A percentile compares a stretch with the other conserved stretches of the same genome.
Evolutionary conservation across 2,113 vertebrate genomes (phyloP).

Genomic region (Otus sunia): DNA sequence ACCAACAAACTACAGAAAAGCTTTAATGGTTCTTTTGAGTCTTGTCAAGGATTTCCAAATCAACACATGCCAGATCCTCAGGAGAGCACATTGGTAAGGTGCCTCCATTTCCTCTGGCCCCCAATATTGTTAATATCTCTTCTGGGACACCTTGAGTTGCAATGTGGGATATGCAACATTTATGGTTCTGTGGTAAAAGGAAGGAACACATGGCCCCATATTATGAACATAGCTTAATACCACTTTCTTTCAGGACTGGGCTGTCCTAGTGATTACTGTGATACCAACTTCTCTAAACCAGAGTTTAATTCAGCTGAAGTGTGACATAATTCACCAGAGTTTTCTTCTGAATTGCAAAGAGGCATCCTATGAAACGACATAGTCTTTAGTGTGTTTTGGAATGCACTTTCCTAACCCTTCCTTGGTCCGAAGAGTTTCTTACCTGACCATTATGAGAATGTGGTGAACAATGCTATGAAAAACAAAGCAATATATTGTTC

Average conservation of each 20-base stretch:
- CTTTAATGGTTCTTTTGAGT: constrained; percentile 32
- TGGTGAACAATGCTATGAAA: constrained; percentile 15
- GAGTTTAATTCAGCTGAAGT: background rate
- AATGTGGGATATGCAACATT: constrained; percentile 7
- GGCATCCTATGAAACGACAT: background rate
- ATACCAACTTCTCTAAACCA: background rate
- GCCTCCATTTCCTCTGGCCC: constrained; percentile 39
- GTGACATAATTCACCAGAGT: background rate
- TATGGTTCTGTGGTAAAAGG: constrained; percentile 4
- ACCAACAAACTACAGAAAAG: background rate
- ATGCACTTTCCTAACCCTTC: background rate
- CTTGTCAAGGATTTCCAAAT: constrained; percentile 28
- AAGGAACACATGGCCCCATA: constrained; percentile 14
- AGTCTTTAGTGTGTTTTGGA: background rate
- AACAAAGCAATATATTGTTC: constrained; percentile 11
- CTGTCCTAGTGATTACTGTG: background rate
- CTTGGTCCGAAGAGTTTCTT: background rate
- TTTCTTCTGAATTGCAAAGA: background rate
- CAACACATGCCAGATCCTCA: background rate
- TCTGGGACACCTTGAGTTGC: constrained; percentile 17
- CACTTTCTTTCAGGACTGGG: background rate
- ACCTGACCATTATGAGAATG: constrained; percentile 6
- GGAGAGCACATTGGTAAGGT: background rate
- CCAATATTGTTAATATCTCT: constrained; percentile 18
- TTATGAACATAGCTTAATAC: background rate